Conservation (phyloP, 2,888 invertebrate species). For the Celastrina argiolus region DNA sequence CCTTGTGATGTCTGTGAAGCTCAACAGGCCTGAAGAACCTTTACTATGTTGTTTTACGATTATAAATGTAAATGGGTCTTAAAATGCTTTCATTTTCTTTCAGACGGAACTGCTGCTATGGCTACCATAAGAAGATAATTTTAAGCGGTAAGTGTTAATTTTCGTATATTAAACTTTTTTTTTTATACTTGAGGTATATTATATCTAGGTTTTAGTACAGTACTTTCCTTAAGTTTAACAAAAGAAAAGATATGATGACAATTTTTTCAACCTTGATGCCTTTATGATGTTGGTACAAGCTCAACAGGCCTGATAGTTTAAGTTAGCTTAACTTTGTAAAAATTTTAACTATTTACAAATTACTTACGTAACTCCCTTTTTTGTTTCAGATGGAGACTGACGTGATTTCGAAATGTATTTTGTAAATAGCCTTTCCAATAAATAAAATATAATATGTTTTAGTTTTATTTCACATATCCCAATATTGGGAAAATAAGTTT, state of each 20-base stretch:
- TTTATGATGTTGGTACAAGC: constrained; percentile 37
- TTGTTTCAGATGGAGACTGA: constrained; percentile 9
- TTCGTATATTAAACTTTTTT: too few species aligned
- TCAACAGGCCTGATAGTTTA: constrained; percentile 36
- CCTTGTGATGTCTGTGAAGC: constrained; percentile 17
- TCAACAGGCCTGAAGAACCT: constrained; percentile 22
- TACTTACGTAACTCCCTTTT: neutral
- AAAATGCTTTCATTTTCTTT: neutral
- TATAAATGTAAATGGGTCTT: neutral
- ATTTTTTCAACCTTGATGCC: constrained; percentile 31
- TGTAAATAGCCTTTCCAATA: neutral
- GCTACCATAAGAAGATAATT: neutral
- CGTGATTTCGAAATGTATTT: neutral
- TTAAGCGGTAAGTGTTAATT: too few species aligned
- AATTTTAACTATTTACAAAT: neutral
- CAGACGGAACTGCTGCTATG: neutral
- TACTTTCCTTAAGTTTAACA: too few species aligned
- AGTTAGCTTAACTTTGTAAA: neutral
- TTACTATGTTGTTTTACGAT: neutral
- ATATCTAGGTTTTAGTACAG: too few species aligned
- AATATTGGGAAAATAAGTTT: too few species aligned
- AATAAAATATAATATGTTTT: neutral
- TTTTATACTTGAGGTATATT: too few species aligned
- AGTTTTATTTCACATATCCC: neutral
- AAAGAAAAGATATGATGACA: too few species aligned